phyloP scores from a whole-genome alignment of 2,888 invertebrate genomes.

The Platycnemis pennipes region DNA sequence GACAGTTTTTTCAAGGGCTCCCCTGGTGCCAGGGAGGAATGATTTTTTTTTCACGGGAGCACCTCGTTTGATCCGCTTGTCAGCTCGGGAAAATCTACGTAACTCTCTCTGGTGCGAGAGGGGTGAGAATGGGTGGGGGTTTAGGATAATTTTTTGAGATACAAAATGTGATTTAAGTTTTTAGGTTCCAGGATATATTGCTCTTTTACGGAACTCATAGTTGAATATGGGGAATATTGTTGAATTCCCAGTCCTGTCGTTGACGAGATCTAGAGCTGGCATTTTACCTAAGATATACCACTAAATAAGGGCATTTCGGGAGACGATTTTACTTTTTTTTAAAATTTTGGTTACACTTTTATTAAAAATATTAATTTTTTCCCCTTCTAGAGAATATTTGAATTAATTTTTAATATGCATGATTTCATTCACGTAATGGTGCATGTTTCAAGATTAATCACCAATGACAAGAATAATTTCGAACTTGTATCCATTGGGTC shows the following conservation, averaged over 20 bases:
- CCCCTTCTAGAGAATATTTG: too few species aligned
- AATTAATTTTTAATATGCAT: too few species aligned
- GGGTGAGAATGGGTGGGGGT: not conserved
- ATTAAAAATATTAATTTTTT: too few species aligned
- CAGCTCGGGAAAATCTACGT: constrained; percentile 4
- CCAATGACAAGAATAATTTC: too few species aligned
- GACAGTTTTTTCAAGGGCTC: constrained; percentile 60
- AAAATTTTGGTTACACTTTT: too few species aligned
- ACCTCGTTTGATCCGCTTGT: constrained; percentile 34
- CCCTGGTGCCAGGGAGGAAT: not conserved
- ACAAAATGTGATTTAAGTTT: constrained; percentile 17
- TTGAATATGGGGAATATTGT: not conserved
- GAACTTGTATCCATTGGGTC: too few species aligned
- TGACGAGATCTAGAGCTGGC: not conserved
- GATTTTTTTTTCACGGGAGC: not conserved
- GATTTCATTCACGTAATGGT: too few species aligned
- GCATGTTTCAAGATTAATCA: too few species aligned
- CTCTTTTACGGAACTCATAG: not conserved
- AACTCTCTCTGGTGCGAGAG: not conserved
- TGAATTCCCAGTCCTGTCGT: constrained; percentile 37
- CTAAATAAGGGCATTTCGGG: too few species aligned
- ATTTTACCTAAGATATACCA: too few species aligned
- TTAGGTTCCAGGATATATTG: not conserved
- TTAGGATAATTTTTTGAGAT: not conserved
- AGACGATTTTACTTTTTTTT: too few species aligned